phyloP scores from a whole-genome alignment of 2,888 invertebrate genomes.

The Dysmachus trigonus region DNA sequence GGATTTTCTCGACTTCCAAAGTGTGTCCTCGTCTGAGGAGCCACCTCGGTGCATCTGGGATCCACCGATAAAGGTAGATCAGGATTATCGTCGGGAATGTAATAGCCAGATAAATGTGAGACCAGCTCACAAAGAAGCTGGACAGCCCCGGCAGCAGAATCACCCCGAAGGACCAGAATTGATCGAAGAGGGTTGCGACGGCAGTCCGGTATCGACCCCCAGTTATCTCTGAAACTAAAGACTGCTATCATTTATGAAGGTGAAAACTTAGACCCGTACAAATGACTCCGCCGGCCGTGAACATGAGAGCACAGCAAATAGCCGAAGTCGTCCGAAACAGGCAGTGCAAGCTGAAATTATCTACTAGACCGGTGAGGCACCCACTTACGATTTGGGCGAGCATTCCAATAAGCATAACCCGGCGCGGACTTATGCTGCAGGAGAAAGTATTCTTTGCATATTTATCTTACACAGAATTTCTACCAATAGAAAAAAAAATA shows the following conservation, averaged over 20 bases:
- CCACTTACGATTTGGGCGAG: constrained; percentile 63
- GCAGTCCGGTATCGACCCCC: constrained; percentile 62
- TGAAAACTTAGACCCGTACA: constrained; percentile 57
- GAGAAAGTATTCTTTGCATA: background rate
- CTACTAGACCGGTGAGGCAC: constrained; percentile 61
- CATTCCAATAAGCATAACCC: constrained; percentile 62
- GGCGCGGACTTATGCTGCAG: constrained; percentile 61
- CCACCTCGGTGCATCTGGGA: constrained; percentile 66
- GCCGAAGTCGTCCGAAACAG: constrained; percentile 64
- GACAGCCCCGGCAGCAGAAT: constrained; percentile 63
- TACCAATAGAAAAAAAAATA: too few relatives aligned
- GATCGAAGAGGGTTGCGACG: constrained; percentile 63
- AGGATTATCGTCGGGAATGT: constrained; percentile 63
- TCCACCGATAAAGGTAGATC: constrained; percentile 62
- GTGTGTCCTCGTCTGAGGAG: constrained; percentile 59
- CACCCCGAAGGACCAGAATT: constrained; percentile 65
- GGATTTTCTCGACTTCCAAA: constrained; percentile 59
- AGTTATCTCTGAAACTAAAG: constrained; percentile 63
- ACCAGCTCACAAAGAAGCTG: constrained; percentile 62
- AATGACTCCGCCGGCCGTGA: constrained; percentile 64
- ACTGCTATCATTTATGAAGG: background rate
- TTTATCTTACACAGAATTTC: background rate
- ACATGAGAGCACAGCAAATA: constrained; percentile 64
- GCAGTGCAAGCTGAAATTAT: constrained; percentile 62
- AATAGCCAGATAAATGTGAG: constrained; percentile 63